phyloP scores from a whole-genome alignment of 2,888 invertebrate species.

The Drosophila eohydei region DNA sequence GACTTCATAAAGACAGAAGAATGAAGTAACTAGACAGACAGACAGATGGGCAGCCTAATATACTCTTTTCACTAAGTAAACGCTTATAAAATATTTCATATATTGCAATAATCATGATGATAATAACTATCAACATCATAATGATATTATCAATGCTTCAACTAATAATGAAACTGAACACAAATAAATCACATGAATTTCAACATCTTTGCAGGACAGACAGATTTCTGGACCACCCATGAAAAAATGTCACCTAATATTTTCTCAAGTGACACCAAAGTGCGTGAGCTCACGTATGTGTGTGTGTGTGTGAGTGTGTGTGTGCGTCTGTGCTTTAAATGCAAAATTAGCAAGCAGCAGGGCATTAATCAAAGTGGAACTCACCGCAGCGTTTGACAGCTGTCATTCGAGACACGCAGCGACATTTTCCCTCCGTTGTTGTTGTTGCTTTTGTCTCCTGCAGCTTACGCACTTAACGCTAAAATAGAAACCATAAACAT shows the following conservation, averaged over 20 bases:
- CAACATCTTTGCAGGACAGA: slow-evolving; percentile 28
- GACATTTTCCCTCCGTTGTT: slow-evolving; percentile 37
- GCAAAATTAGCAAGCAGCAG: slow-evolving; percentile 57
- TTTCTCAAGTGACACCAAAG: slow-evolving; percentile 31
- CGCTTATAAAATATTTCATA: background rate
- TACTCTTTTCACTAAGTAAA: background rate
- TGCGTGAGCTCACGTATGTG: slow-evolving; percentile 21
- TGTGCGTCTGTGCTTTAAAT: slow-evolving; percentile 46
- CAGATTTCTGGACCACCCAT: slow-evolving; percentile 34
- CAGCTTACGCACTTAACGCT: slow-evolving; percentile 74
- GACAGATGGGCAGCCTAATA: background rate
- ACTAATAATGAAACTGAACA: background rate
- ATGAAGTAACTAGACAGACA: too few relatives aligned
- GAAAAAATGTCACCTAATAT: slow-evolving; percentile 50
- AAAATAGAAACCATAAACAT: slow-evolving; percentile 56
- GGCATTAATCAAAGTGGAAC: slow-evolving; percentile 60
- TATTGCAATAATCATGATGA: background rate
- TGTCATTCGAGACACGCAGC: slow-evolving; percentile 67
- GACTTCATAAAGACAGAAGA: too few relatives aligned
- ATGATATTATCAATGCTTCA: background rate
- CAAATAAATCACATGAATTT: slow-evolving; percentile 32
- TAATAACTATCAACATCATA: background rate
- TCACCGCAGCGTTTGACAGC: slow-evolving; percentile 68
- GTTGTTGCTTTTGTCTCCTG: slow-evolving; percentile 35
- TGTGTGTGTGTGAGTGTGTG: slow-evolving; percentile 4